phyloP scores from a whole-genome alignment of 2,888 invertebrate species.

The Philereme vetulata region DNA sequence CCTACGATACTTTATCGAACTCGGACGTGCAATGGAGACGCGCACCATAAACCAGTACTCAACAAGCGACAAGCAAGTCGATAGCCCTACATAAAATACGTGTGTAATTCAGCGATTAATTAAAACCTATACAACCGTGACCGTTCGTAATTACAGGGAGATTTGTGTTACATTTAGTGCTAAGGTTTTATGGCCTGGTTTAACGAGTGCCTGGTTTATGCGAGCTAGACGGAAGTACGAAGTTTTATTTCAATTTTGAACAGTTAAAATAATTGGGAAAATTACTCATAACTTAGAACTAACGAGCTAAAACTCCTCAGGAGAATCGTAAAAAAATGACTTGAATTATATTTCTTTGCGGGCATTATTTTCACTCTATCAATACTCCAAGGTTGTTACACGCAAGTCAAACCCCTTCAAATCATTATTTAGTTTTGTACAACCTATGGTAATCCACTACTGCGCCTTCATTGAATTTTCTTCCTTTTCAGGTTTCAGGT shows the following conservation, averaged over 20 bases:
- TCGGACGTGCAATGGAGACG: conserved; percentile 47
- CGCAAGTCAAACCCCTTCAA: too few relatives aligned
- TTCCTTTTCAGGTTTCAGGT: too few relatives aligned
- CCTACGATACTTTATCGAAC: conserved; percentile 1
- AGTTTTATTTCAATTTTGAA: conserved; percentile 16
- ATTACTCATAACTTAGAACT: neutral
- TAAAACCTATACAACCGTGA: conserved; percentile 79
- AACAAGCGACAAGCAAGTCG: conserved; percentile 56
- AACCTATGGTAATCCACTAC: too few relatives aligned
- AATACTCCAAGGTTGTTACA: too few relatives aligned
- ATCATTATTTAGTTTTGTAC: too few relatives aligned
- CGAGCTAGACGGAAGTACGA: conserved; percentile 12
- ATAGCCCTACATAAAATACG: conserved; percentile 65
- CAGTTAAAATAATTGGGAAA: conserved; percentile 18
- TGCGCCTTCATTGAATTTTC: too few relatives aligned
- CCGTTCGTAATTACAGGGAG: conserved; percentile 68
- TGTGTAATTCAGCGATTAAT: conserved; percentile 81
- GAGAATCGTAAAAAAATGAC: too few relatives aligned
- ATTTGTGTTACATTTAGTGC: conserved; percentile 69
- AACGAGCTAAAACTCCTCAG: neutral
- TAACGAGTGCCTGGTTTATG: conserved; percentile 21
- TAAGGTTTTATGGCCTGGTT: conserved; percentile 51
- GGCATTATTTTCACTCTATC: too few relatives aligned
- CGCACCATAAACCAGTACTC: conserved; percentile 54
- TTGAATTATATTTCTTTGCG: too few relatives aligned